These are phyloP conservation scores for Oxytorus armatus DNA, from an alignment of 2,888 invertebrate species.

Conservation along the genomic window DNA sequence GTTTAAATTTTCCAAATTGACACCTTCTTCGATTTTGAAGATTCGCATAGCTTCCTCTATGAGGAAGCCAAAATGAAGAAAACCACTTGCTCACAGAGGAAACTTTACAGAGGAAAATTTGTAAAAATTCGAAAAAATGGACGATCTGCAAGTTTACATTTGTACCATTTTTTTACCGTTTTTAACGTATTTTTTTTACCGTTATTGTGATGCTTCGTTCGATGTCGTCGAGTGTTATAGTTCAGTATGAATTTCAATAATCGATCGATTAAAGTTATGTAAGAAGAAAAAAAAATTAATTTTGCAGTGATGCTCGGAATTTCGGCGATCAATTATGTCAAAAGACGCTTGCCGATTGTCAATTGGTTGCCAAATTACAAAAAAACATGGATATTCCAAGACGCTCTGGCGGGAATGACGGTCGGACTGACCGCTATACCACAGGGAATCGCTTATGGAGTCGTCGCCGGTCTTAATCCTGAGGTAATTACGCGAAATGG, in stretches of 20 bases:
- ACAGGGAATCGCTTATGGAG: slow-evolving; percentile 77
- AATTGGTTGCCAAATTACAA: slow-evolving; percentile 74
- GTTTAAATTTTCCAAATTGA: too few species aligned
- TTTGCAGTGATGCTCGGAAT: slow-evolving; percentile 52
- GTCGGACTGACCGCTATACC: slow-evolving; percentile 78
- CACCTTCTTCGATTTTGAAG: too few species aligned
- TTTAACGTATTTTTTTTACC: background rate
- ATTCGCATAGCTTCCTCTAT: too few species aligned
- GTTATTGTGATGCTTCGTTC: background rate
- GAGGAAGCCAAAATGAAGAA: too few species aligned
- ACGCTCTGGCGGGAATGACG: slow-evolving; percentile 76
- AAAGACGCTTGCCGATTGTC: slow-evolving; percentile 74
- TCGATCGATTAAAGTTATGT: background rate
- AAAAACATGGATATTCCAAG: slow-evolving; percentile 74
- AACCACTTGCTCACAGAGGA: too few species aligned
- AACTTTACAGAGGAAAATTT: too few species aligned
- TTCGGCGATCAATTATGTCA: slow-evolving; percentile 64
- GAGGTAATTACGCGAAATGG: slow-evolving; percentile 72
- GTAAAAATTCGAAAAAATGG: too few species aligned
- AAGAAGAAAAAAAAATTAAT: background rate
- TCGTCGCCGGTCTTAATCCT: slow-evolving; percentile 76
- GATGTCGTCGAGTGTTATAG: background rate
- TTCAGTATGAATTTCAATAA: background rate
- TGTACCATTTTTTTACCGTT: too few species aligned
- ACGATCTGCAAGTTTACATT: too few species aligned